Base-by-base conservation (phyloP, 2,113 vertebrate species). In the Passer domesticus region DNA sequence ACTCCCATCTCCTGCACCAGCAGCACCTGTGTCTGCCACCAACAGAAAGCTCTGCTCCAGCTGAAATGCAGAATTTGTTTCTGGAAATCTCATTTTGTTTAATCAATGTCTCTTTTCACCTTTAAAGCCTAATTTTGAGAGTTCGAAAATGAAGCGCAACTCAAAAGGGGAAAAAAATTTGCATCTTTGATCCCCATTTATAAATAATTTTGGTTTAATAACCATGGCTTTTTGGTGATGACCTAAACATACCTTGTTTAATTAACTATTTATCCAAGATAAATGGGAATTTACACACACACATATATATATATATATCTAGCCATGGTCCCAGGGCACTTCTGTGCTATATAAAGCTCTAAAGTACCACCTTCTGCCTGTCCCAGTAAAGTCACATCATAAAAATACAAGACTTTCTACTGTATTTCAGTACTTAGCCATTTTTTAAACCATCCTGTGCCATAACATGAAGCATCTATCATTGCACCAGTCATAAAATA, bases 21-120 rank as follows among this genome's bases (percentile, higher is more conserved):
- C 21, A 52, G 10, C 2, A 3, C n/a, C 39, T 7, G 9, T 9
- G 5, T 3, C 43, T 24, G 1, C 19, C 68, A 15, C 64, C 28
- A 2, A 37, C 15, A 27, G 9, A 83, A 83, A 83, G 2, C 16
- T 30, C 33, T 83, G 70, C 30, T 87, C 24, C 33, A 22, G 9
- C 33, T 66, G 44, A 79, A 89, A 76, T 11, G 12, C 4, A 56
- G 13, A 25, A 78, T 28, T 75, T 31, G 3, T 50, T 15, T 35
- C 23, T 15, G 17, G 15, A 83, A 84, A 58, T 44, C 43, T 58
- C 28, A 15, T 43, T 78, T 52, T 0, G 1, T 33, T 64, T n/a
- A 28, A 64, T 58, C 23, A 35, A 37, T 19, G n/a, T 3, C 30
- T 49, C 46, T 74, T 64, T 68, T 43, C 31, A 53, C 25, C 6